Evolutionary conservation across 1,140 invertebrate genomes (phyloP), one percentile per base, ranked within the genome.

Genomic region (Luehdorfia chinensis): DNA sequence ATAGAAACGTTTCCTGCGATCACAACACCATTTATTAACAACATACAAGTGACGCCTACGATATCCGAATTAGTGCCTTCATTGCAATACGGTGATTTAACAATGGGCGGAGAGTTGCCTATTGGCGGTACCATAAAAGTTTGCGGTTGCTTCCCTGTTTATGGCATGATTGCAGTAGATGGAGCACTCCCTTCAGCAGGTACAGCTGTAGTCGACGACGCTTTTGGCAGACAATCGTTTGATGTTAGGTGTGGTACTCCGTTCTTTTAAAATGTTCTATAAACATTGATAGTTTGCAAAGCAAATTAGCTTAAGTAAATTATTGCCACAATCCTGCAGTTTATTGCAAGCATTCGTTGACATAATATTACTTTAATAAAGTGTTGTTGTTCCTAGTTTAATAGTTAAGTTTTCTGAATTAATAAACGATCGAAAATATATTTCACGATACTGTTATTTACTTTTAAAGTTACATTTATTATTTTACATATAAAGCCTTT

Each of bases 71-170:
- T 83, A 0, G 56, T 76, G 1, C 78, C 78, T 8, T 60, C 62
- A 1, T 50, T 84, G 0, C 68, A 79, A 16, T 76, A 72, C 23
- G 80, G 80, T 3, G 80, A 84, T 15, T 63, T 84, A 1, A 65
- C 66, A 0, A 55, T 84, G 15, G 59, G 64, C 6, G 75, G 77
- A 0, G 75, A 80, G 6, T 34, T 84, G 32, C 77, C 80, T 9
- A 66, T 84, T 0, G 73, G 66, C 33, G 80, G 80, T 4, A 72
- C 63, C 2, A 81, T 84, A 1, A 77, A 71, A 46, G 69, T 84
- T 1, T 68, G 66, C 4, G 80, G 80, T 1, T 68, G 72, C n/a
- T 79, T 84, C 63, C 80, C 80, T 0, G 72, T 84, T 0, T 81
- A 78, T 31, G 80, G 80, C 2, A 72, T 62, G 19, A 65, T 84